Evolutionary conservation across 1,140 invertebrate species (phyloP).

Genomic region (Drosophila tristis): DNA sequence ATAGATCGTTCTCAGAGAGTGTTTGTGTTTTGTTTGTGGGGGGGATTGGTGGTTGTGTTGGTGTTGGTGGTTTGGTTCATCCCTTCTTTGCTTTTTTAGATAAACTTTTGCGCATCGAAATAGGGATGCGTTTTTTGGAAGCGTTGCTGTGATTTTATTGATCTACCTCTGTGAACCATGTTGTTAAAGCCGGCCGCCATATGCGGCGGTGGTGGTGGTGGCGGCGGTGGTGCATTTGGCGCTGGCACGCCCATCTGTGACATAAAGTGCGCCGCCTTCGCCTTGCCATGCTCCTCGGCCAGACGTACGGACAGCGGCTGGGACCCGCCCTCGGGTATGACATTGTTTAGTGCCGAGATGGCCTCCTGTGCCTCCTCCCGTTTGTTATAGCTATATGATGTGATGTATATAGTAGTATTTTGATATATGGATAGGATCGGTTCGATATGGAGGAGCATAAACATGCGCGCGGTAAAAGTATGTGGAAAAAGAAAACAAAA

Average conservation of each 20-base stretch:
- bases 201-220: slow-evolving; percentile 64
- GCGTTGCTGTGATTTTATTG: slow-evolving; percentile 80
- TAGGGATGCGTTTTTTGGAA: slow-evolving; percentile 84
- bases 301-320: slow-evolving; percentile 92
- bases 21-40: slow-evolving; percentile 24
- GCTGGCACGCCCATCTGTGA: slow-evolving; percentile 55
- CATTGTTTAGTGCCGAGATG: slow-evolving; percentile 93
- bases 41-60: slow-evolving; percentile 16
- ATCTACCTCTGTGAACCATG: slow-evolving; percentile 84
- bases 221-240: slow-evolving; percentile 58
- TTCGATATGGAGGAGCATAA: too few species aligned
- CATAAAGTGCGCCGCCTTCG: slow-evolving; percentile 88
- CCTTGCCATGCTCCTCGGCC: slow-evolving; percentile 96
- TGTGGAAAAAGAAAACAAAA: too few species aligned
- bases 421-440: too few species aligned
- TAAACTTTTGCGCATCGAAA: slow-evolving; percentile 83
- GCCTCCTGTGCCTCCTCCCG: slow-evolving; percentile 95
- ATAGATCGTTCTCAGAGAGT: background rate
- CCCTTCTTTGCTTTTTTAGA: slow-evolving; percentile 57
- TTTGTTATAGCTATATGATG: slow-evolving; percentile 88
- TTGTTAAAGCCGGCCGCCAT: slow-evolving; percentile 78
- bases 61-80: slow-evolving; percentile 16
- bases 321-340: slow-evolving; percentile 92
- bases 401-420: too few species aligned
- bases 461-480: too few species aligned